phyloP scores from a whole-genome alignment of 2,113 vertebrate species.

The Dicrurus megarhynchus region DNA sequence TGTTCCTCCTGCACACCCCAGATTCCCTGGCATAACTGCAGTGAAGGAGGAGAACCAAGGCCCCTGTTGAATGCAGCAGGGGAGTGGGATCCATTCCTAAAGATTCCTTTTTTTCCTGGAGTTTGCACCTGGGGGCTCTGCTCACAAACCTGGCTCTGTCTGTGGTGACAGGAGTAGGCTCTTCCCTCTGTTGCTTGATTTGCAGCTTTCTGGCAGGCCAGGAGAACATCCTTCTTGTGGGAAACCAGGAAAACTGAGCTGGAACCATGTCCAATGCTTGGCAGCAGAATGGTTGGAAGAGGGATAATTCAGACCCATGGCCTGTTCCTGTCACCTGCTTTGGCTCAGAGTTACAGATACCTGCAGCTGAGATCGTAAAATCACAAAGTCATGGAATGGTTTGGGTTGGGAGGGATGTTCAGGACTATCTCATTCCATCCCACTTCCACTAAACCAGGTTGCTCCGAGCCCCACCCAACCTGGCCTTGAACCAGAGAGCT shows the following conservation, averaged over 20 bases:
- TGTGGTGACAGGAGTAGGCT: no score
- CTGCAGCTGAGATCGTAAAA: rapidly evolving
- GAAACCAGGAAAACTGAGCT: background rate
- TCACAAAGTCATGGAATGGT: background rate
- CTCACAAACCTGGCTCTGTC: background rate
- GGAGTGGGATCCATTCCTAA: background rate
- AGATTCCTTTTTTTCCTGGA: background rate
- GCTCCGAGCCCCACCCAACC: background rate
- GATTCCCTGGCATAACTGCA: background rate
- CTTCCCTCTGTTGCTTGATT: background rate
- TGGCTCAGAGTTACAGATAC: background rate
- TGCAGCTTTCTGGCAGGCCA: background rate
- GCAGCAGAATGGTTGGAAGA: background rate
- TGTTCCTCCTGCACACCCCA: background rate
- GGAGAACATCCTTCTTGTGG: background rate
- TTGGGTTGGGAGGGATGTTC: background rate
- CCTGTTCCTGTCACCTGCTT: background rate
- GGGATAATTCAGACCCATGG: background rate
- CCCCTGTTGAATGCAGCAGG: rapidly evolving
- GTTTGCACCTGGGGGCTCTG: background rate
- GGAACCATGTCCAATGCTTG: rapidly evolving
- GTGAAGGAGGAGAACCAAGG: background rate
- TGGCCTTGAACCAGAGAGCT: background rate
- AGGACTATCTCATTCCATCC: background rate
- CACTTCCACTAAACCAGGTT: background rate